Evolutionary conservation across 2,113 vertebrate genomes (phyloP).

Genomic region (Scolopax mira): DNA sequence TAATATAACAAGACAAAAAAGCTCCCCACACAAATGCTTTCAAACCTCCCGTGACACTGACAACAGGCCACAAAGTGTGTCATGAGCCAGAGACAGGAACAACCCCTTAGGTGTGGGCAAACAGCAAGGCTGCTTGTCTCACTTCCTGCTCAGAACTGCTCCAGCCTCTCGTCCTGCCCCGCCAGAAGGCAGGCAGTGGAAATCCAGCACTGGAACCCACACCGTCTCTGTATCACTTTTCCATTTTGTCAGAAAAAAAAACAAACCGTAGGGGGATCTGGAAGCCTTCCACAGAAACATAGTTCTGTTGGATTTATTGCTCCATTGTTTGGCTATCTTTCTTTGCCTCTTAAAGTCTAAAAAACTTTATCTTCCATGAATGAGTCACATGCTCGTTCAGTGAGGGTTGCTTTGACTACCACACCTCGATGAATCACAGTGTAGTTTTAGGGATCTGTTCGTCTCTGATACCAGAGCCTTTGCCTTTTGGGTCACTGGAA

Average conservation of each 20-base stretch:
- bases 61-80: neutral
- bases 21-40: neutral
- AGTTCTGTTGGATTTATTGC: neutral
- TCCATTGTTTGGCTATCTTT: neutral
- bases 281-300: neutral
- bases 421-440: neutral
- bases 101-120: neutral
- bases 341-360: neutral
- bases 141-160: neutral
- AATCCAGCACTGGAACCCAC: rapidly evolving
- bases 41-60: neutral
- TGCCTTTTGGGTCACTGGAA: neutral
- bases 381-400: neutral
- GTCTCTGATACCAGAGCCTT: neutral
- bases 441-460: neutral
- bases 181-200: neutral
- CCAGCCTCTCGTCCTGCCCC: neutral
- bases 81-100: neutral
- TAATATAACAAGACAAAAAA: neutral
- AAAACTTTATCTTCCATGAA: neutral
- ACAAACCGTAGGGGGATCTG: neutral
- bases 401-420: neutral
- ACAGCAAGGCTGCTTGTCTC: neutral
- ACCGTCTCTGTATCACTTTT: neutral
- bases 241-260: neutral